Percentiles rank a stretch among this genome's conserved stretches.
Conservation (phyloP, 2,797 vertebrate genomes). For the Anabacerthia variegaticeps region DNA sequence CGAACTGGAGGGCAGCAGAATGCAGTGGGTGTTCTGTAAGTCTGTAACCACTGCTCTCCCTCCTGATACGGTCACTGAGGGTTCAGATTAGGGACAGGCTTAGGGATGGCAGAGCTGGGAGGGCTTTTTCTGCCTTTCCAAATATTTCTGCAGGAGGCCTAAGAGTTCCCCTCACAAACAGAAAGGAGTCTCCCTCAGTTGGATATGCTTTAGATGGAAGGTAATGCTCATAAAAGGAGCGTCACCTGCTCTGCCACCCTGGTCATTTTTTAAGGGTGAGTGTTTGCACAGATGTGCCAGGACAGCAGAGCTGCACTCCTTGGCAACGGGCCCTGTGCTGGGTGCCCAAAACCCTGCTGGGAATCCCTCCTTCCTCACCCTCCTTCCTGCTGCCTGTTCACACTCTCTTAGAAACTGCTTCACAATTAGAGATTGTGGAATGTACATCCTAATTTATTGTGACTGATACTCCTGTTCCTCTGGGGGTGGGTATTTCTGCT, state of each 20-base stretch:
- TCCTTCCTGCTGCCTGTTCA: neutral
- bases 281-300: neutral
- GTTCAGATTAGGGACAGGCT: neutral
- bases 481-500: neutral
- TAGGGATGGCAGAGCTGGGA: neutral
- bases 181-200: neutral
- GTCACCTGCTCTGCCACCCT: neutral
- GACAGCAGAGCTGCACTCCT: neutral
- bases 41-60: neutral
- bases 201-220: fast-evolving
- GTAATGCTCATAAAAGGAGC: neutral
- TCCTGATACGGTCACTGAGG: neutral
- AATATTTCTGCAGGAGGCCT: neutral
- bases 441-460: neutral
- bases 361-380: neutral
- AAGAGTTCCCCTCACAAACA: neutral
- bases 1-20: neutral
- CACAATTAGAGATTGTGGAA: neutral
- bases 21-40: fast-evolving
- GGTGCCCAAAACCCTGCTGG: neutral
- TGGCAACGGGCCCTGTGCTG: neutral
- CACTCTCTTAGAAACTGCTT: neutral
- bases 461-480: neutral
- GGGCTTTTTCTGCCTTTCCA: neutral
- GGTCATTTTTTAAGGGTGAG: neutral